Conservation (phyloP, 2,113 vertebrate genomes). For the Engraulis encrasicolus region DNA sequence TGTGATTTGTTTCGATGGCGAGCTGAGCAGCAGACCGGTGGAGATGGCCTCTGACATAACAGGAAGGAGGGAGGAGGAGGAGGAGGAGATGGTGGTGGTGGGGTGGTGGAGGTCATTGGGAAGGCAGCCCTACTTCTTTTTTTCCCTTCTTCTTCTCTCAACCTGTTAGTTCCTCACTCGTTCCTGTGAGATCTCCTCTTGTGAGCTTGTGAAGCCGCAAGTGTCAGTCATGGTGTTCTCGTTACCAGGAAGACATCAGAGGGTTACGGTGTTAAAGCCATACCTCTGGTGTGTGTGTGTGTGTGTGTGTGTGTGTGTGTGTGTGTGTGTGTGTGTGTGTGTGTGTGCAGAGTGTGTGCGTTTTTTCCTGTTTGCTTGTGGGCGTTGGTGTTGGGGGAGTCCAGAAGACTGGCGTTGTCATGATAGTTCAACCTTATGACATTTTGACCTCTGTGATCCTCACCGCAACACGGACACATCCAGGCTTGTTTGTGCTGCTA, state of each 20-base stretch:
- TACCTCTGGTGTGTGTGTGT: background rate
- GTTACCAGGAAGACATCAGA: background rate
- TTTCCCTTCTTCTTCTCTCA: background rate
- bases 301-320: background rate
- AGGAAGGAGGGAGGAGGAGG: background rate
- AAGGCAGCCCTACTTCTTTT: too few relatives aligned
- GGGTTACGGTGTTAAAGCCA: background rate
- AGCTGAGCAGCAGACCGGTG: background rate
- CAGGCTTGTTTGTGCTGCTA: slow-evolving; percentile 56
- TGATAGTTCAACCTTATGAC: background rate
- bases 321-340: slow-evolving; percentile 14
- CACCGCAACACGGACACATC: slow-evolving; percentile 47
- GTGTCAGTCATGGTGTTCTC: background rate
- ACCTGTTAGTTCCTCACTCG: slow-evolving; percentile 3
- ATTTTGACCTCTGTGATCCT: slow-evolving; percentile 51
- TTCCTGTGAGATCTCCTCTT: slow-evolving; percentile 5
- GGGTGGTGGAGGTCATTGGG: background rate
- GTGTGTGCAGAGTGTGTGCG: too few relatives aligned
- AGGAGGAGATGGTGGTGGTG: too few relatives aligned
- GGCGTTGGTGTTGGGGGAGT: too few relatives aligned
- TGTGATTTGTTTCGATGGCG: background rate
- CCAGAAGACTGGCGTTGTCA: slow-evolving; percentile 9
- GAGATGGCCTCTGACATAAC: background rate
- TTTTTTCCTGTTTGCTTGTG: too few relatives aligned
- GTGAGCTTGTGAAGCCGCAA: background rate